A percentile compares a stretch with the other conserved stretches of the same genome.
phyloP scores from a whole-genome alignment of 92 coral and sea anemone species.

The Porites lobata region DNA sequence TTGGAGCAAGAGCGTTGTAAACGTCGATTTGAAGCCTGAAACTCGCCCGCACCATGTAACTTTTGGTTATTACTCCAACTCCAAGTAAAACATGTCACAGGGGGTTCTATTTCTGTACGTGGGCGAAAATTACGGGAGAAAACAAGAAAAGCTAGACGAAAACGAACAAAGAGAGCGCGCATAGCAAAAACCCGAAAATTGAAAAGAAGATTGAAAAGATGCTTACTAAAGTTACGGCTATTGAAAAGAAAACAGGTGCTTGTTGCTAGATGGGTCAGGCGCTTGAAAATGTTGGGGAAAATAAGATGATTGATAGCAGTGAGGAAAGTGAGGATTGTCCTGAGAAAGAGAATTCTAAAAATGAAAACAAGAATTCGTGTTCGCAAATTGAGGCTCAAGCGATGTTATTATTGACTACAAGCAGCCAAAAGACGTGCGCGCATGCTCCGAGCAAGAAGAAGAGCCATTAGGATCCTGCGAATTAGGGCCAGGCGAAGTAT shows the following conservation, averaged over 20 bases:
- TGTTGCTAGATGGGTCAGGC: background rate
- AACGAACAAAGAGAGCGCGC: conserved; percentile 37
- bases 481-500: conserved; percentile 12
- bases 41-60: too few species aligned
- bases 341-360: conserved; percentile 5
- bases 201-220: conserved; percentile 30
- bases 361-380: conserved; percentile 22
- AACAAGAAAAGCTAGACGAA: conserved; percentile 51
- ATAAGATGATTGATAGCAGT: conserved; percentile 2
- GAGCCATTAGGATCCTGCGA: conserved; percentile 11
- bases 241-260: conserved; percentile 12
- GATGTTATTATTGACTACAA: conserved; percentile 10
- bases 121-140: conserved; percentile 23
- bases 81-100: too few species aligned
- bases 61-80: too few species aligned
- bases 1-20: too few species aligned
- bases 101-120: background rate
- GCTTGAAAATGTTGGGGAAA: conserved; percentile 7
- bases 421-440: conserved; percentile 24
- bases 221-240: background rate
- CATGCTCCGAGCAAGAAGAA: conserved; percentile 26
- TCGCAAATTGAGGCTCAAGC: conserved; percentile 20
- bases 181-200: conserved; percentile 25
- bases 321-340: conserved; percentile 3
- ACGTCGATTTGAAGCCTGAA: too few species aligned